Conservation (phyloP, 2,113 vertebrate genomes). For the Cacatua alba region DNA sequence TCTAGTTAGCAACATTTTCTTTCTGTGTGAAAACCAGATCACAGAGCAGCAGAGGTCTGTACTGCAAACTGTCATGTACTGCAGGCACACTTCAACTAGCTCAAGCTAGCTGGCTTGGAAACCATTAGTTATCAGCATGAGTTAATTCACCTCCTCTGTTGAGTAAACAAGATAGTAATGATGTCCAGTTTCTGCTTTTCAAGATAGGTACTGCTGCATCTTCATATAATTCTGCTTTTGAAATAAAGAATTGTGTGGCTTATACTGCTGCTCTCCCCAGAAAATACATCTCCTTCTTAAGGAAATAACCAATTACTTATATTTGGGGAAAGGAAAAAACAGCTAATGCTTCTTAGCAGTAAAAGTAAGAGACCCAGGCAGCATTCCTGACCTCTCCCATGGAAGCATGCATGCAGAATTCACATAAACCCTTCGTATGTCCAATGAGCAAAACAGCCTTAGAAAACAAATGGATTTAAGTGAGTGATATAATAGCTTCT, state of each 20-base stretch:
- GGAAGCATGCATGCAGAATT: background rate
- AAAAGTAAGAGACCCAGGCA: background rate
- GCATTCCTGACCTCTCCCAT: background rate
- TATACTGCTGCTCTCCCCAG: background rate
- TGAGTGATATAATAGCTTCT: background rate
- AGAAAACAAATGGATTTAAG: background rate
- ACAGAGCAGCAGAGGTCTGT: background rate
- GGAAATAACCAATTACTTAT: slow-evolving; percentile 18
- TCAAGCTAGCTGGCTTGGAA: slow-evolving; percentile 9
- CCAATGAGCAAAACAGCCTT: background rate
- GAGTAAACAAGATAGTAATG: background rate
- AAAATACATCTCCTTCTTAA: background rate
- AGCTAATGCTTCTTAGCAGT: background rate
- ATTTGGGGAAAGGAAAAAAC: background rate
- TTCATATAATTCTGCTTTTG: background rate
- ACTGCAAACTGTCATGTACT: background rate
- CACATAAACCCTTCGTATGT: background rate
- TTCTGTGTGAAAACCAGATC: background rate
- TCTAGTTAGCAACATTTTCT: background rate
- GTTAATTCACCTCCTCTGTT: background rate
- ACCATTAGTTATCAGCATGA: background rate
- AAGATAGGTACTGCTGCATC: background rate
- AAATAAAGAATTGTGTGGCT: background rate
- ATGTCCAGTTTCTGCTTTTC: background rate
- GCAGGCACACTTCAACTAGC: background rate